A percentile compares a stretch with the other conserved stretches of the same genome.
Conservation (phyloP, 2,888 invertebrate species). For the Phalera bucephala region DNA sequence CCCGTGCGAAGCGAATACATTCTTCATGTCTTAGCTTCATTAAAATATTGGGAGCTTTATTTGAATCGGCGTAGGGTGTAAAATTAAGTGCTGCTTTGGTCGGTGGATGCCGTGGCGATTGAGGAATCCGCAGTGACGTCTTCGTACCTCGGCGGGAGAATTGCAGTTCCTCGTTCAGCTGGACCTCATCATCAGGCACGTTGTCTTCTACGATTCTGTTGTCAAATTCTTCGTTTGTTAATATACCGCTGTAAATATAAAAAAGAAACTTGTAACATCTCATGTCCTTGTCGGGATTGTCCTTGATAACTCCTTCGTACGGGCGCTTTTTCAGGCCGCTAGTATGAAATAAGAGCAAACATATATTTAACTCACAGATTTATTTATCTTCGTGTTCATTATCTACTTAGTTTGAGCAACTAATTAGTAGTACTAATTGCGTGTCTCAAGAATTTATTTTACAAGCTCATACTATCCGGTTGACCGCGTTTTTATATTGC, state of each 20-base stretch:
- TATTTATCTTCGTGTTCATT: conserved; percentile 18
- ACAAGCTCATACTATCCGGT: conserved; percentile 14
- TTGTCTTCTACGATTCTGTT: conserved; percentile 49
- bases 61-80: conserved; percentile 12
- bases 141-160: conserved; percentile 69
- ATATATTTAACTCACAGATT: conserved; percentile 26
- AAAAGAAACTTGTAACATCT: no score
- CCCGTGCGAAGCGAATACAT: conserved; percentile 31
- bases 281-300: no score
- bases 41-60: conserved; percentile 13
- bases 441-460: conserved; percentile 36
- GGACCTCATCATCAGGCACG: conserved; percentile 64
- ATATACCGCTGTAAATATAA: conserved; percentile 45
- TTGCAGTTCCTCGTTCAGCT: conserved; percentile 68
- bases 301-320: no score
- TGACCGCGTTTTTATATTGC: conserved; percentile 32
- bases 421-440: conserved; percentile 33
- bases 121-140: conserved; percentile 59
- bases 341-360: no score
- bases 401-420: conserved; percentile 15
- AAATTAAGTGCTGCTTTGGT: conserved; percentile 21
- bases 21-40: conserved; percentile 32
- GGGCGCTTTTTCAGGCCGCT: no score
- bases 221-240: conserved; percentile 56
- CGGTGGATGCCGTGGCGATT: conserved; percentile 36